Conservation (phyloP, 2,113 vertebrate genomes). For the Casuarius casuarius region DNA sequence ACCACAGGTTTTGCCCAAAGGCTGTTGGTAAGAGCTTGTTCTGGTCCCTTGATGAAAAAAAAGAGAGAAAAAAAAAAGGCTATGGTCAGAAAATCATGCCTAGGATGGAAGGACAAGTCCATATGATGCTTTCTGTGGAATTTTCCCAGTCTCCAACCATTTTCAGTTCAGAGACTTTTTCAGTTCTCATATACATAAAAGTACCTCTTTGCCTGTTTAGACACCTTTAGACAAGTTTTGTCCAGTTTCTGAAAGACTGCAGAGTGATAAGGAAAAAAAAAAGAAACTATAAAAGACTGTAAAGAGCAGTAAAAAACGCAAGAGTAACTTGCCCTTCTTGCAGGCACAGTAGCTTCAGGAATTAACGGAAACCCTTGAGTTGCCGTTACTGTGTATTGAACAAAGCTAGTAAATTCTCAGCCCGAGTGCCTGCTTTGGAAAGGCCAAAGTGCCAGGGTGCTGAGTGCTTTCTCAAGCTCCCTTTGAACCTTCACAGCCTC, state of each 20-base stretch:
- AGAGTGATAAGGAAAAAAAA: neutral
- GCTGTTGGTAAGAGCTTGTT: neutral
- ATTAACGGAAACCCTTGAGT: neutral
- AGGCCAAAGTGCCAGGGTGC: rapidly evolving
- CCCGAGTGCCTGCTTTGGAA: neutral
- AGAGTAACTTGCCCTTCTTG: neutral
- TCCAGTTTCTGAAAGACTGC: neutral
- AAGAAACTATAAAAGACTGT: neutral
- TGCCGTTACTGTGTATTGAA: neutral
- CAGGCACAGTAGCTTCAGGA: neutral
- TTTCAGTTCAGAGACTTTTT: neutral
- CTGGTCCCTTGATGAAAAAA: neutral
- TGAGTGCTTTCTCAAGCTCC: neutral
- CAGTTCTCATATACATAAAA: neutral
- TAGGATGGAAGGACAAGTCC: neutral
- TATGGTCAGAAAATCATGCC: neutral
- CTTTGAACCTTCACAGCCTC: neutral
- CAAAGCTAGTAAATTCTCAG: neutral
- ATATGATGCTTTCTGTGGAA: too few species aligned
- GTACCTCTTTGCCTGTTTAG: neutral
- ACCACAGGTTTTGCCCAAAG: neutral
- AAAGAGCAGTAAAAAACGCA: rapidly evolving
- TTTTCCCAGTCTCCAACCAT: neutral
- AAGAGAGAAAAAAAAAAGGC: neutral
- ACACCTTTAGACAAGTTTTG: neutral